Base-by-base conservation (phyloP, 2,113 vertebrate genomes). In the Tonatia bakeri region DNA sequence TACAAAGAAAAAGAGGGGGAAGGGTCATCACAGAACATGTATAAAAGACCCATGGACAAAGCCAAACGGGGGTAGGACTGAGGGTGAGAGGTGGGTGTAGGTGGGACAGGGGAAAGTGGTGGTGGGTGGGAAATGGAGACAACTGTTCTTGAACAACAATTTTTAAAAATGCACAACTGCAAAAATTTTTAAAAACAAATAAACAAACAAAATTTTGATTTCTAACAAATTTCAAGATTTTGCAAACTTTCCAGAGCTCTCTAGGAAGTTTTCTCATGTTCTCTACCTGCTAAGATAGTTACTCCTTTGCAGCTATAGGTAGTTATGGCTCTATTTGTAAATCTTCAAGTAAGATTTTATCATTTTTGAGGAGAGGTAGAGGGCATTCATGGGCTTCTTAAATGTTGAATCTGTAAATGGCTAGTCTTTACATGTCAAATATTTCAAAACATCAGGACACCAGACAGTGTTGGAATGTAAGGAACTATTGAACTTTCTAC, bases 321-420 rank as follows among this genome's bases (percentile, higher is more conserved):
- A 98, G 92, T 97, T 98, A 97, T 98, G 97, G 97, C 98, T 97
- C 98, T 97, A 98, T 97, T 98, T 98, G 97, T 98, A 98, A 98
- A 98, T 98, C 97, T 98, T 97, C 96, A 98, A 98, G 94, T 96
- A 96, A 98, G 98, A 98, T 98, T 98, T 94, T 98, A 97, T 97
- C 97, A 97, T 98, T 98, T 97, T 98, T 97, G 95, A 75, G 61
- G 14, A 83, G 6, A 97, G 96, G 94, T 96, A 96, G 95, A 97
- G 93, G 75, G 50, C 80, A 97, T 96, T 97, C 95, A 93, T 97
- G 95, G 95, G 97, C 82, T 98, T 98, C 98, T 98, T 98, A 98
- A 98, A 98, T 98, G 98, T 98, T 61, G 59, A 28, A 61, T 61
- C 24, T 61, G 59, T 61, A 61, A 61, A 61, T 61, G 10, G 12